phyloP scores from a whole-genome alignment of 2,797 vertebrate species.

The Cossypha polioptera region DNA sequence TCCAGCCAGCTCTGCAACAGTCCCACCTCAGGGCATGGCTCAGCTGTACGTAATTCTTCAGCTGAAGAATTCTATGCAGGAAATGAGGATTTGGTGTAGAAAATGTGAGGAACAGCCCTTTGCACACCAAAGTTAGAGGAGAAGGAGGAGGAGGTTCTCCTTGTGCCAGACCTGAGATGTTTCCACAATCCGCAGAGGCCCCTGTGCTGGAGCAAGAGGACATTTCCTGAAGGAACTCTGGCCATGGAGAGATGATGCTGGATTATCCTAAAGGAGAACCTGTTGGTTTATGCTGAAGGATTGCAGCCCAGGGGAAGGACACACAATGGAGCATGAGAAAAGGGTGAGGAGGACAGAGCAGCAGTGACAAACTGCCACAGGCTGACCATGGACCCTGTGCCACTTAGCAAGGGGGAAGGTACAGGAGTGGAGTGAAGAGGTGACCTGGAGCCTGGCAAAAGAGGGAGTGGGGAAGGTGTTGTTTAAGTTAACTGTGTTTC shows the following conservation, averaged over 20 bases:
- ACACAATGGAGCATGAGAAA: background rate
- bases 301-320: background rate
- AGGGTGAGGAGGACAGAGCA: background rate
- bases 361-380: background rate
- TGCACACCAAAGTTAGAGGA: background rate
- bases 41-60: background rate
- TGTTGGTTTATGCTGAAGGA: background rate
- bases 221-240: background rate
- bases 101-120: rapidly evolving
- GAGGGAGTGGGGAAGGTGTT: background rate
- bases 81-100: background rate
- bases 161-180: background rate
- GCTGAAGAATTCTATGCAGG: rapidly evolving
- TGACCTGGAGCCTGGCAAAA: background rate
- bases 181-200: rapidly evolving
- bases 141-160: background rate
- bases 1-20: background rate
- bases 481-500: background rate
- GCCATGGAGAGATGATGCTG: background rate
- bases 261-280: background rate
- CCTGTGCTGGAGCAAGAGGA: background rate
- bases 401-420: background rate
- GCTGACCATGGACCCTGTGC: background rate
- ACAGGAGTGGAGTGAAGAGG: background rate
- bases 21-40: background rate